phyloP scores from a whole-genome alignment of 2,113 vertebrate species.

The Micromys minutus region DNA sequence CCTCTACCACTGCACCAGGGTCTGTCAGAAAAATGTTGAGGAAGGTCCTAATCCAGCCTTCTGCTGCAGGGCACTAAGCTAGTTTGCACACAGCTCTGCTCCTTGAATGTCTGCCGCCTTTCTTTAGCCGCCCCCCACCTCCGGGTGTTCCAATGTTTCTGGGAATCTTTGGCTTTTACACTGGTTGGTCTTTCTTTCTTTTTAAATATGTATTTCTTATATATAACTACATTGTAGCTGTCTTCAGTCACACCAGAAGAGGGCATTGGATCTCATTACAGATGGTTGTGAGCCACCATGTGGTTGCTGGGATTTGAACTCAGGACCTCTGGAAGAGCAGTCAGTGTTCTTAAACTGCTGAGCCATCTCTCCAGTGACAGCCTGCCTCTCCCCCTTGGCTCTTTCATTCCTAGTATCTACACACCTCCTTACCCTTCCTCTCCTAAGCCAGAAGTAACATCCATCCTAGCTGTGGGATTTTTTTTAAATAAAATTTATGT shows the following conservation, averaged over 20 bases:
- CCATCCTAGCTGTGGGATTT: neutral
- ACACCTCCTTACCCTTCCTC: neutral
- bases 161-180: neutral
- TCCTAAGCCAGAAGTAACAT: neutral
- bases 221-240: too few relatives aligned
- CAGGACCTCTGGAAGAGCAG: too few relatives aligned
- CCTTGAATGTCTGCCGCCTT: neutral
- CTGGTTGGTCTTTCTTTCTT: too few relatives aligned
- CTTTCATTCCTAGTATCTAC: too few relatives aligned
- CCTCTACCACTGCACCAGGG: slow-evolving; percentile 92
- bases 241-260: too few relatives aligned
- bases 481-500: neutral
- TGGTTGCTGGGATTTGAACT: too few relatives aligned
- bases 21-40: slow-evolving; percentile 82
- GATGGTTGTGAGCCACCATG: too few relatives aligned
- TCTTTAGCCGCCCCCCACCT: neutral
- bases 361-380: too few relatives aligned
- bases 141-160: neutral
- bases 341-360: too few relatives aligned
- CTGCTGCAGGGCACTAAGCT: neutral
- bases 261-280: too few relatives aligned
- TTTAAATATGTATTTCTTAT: too few relatives aligned
- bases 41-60: neutral
- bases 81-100: neutral
- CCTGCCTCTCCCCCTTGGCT: too few relatives aligned